Evolutionary conservation across 2,888 invertebrate genomes (phyloP), one percentile per base, ranked within the genome.

Genomic region (Campoplex capitator): DNA sequence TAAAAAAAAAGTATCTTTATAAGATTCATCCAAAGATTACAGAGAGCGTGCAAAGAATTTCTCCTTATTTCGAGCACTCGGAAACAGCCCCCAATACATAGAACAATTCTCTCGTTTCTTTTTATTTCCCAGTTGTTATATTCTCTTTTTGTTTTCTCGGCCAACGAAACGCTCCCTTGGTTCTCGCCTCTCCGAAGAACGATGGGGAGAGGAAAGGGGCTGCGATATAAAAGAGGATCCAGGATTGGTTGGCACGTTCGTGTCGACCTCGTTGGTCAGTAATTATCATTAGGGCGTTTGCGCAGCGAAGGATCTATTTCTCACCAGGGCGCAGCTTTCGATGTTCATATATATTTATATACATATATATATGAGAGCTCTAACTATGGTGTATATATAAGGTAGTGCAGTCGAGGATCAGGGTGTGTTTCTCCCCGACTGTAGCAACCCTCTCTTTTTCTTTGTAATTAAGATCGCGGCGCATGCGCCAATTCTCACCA

Each of bases 401-500:
- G 28, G 38, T 13, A 58, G 45, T 62, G 74, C 71, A 54, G 51
- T 62, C 38, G 68, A 81, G 85, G 45, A 76, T 78, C 68, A 84
- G 88, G 88, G 89, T 88, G 90, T 90, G 90, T 91, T 89, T 90
- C 38, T 92, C 89, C 88, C 87, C 92, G 90, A 92, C 92, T 91
- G 83, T 83, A 91, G 92, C 91, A 92, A 93, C 92, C 92, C 92
- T 92, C 90, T 92, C 92, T 77, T 81, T 76, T 78, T 74, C 68
- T 45, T 85, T 89, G 91, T 93, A 93, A 93, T 93, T 93, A 93
- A 92, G 76, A 73, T 75, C 51, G 51, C 32, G n/a, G 93, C 93
- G 93, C 93, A 92, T 89, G 92, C 93, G 93, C 93, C 86, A 91
- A 81, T 92, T 91, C 89, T 90, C 92, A 89, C 91, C 75, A 70